These are phyloP conservation scores for Erinaceus europaeus DNA, from an alignment of 2,113 vertebrate genomes.

Conservation along the genomic window DNA sequence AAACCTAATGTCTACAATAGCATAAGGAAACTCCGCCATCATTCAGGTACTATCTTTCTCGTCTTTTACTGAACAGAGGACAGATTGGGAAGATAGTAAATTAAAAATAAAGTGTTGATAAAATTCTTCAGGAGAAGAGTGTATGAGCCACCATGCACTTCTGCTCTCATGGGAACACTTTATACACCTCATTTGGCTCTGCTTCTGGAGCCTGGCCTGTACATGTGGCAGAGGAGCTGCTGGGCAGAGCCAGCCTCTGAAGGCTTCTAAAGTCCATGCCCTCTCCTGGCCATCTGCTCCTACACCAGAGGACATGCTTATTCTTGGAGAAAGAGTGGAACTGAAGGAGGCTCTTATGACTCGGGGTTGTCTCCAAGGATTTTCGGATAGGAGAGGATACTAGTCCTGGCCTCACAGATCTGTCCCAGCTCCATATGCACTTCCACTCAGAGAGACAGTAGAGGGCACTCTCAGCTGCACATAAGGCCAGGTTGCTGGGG, in stretches of 20 bases:
- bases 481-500: background rate
- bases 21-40: background rate
- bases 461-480: background rate
- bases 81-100: background rate
- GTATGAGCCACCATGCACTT: too few relatives aligned
- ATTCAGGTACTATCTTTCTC: background rate
- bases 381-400: background rate
- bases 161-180: background rate
- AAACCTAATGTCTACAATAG: background rate
- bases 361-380: background rate
- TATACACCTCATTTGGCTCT: background rate
- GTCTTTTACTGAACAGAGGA: background rate
- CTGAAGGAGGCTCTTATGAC: background rate
- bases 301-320: background rate
- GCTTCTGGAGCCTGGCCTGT: background rate
- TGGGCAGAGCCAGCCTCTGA: background rate
- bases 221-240: background rate
- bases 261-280: background rate
- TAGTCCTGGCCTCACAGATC: rapidly evolving
- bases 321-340: background rate
- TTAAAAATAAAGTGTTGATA: background rate
- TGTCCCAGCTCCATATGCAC: too few relatives aligned
- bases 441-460: too few relatives aligned
- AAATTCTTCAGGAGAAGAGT: too few relatives aligned
- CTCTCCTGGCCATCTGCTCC: background rate